Evolutionary conservation across 2,888 invertebrate species (phyloP), one percentile per base, ranked within the genome.

Genomic region (Platynereis dumerilii): DNA sequence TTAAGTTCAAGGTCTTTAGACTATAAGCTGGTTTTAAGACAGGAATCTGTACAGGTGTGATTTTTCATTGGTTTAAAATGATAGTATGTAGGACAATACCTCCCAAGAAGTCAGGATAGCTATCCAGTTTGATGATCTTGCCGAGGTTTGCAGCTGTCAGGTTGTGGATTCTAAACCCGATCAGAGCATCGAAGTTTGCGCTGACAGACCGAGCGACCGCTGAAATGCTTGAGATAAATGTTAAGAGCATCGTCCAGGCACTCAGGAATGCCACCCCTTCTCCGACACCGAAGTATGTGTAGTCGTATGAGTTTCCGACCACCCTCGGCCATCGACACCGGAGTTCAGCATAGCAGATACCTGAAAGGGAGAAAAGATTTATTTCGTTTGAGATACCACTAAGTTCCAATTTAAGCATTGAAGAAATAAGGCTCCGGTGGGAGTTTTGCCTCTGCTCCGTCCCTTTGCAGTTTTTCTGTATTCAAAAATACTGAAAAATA

Each of bases 331-430:
- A 56, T 2, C 62, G 62, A 27, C 55, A 29, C 10, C 62, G 44
- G 20, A 62, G 42, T 55, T 62, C 62, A 10, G 62, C 56, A 45
- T 62, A 62, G 26, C 62, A 62, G 2, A 57, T 62, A 22, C 56
- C 62, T 62, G 62, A 3, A 62, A 57, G 1, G 26, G 27, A 7
- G 27, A 56, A 56, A n/a, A n/a, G n/a, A n/a, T n/a, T n/a, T n/a
- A n/a, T n/a, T n/a, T n/a, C n/a, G n/a, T n/a, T n/a, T n/a, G n/a
- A n/a, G n/a, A n/a, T n/a, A n/a, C n/a, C n/a, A n/a, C n/a, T n/a
- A n/a, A n/a, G n/a, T n/a, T n/a, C n/a, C n/a, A n/a, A n/a, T n/a
- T n/a, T n/a, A n/a, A n/a, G n/a, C n/a, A n/a, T n/a, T n/a, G n/a
- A n/a, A n/a, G n/a, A n/a, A n/a, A n/a, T n/a, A n/a, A n/a, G n/a